Conservation (phyloP, 64 coral and sea anemone genomes). For the Pocillopora verrucosa region DNA sequence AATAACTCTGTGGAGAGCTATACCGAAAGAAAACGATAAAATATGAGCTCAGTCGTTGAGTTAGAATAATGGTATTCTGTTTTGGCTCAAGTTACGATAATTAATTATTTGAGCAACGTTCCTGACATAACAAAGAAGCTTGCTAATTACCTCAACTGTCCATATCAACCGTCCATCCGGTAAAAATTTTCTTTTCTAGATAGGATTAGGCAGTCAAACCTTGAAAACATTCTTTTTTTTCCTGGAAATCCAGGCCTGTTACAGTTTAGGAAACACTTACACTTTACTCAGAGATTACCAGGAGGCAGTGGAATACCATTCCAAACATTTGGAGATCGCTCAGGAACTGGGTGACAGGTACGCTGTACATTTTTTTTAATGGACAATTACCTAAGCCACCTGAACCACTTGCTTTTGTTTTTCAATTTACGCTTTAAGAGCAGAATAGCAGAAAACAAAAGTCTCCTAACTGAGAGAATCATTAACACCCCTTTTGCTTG, state of each 20-base stretch:
- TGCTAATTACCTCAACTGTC: background rate
- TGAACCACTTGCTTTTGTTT: background rate
- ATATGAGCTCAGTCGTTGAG: no score
- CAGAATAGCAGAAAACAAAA: background rate
- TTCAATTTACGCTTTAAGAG: background rate
- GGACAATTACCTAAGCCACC: background rate
- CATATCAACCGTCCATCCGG: background rate
- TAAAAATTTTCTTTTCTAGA: background rate
- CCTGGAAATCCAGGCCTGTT: conserved; percentile 72
- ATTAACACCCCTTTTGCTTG: conserved; percentile 5
- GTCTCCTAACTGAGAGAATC: background rate
- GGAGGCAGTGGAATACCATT: conserved; percentile 80
- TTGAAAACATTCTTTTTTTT: background rate
- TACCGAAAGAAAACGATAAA: no score
- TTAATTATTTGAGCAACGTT: background rate
- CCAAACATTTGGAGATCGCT: conserved; percentile 91
- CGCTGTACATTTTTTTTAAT: background rate
- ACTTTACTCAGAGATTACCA: conserved; percentile 88
- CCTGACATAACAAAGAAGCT: background rate
- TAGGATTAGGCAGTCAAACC: no score
- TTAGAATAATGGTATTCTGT: no score
- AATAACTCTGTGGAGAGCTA: no score
- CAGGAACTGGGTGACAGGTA: conserved; percentile 97
- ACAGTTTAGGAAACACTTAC: conserved; percentile 95
- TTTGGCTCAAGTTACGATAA: no score